A percentile compares a stretch with the other conserved stretches of the same genome.
These are phyloP conservation scores for Pteromalus puparum DNA, from an alignment of 1,140 invertebrate genomes.

Conservation along the genomic window DNA sequence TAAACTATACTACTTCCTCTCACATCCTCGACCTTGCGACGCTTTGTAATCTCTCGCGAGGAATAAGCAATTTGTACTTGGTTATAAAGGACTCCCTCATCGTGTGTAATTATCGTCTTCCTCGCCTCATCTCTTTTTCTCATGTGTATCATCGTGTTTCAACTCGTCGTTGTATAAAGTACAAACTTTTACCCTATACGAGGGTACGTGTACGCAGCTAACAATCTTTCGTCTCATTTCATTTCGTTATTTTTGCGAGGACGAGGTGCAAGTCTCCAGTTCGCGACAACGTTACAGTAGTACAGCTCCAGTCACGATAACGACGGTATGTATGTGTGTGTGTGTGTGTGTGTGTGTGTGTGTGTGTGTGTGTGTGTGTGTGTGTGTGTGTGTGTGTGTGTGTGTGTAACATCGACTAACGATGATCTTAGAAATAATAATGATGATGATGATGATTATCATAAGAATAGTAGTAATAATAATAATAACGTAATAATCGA, in stretches of 20 bases:
- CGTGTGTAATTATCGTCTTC: neutral
- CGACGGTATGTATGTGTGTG: too few relatives aligned
- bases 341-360: too few relatives aligned
- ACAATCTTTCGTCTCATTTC: neutral
- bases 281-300: neutral
- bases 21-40: neutral
- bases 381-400: too few relatives aligned
- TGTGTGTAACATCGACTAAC: neutral
- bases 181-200: neutral
- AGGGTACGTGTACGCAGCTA: neutral
- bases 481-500: neutral
- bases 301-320: neutral
- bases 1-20: conserved; percentile 12
- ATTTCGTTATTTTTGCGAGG: neutral
- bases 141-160: neutral
- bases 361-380: too few relatives aligned
- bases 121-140: neutral
- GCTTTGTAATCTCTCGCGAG: neutral
- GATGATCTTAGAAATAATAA: neutral
- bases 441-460: neutral
- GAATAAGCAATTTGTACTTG: neutral
- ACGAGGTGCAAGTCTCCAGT: neutral
- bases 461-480: neutral
- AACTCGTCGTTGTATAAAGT: neutral
- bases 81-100: neutral